Conservation (phyloP, 2,113 vertebrate species). For the Thamnophis sirtalis region DNA sequence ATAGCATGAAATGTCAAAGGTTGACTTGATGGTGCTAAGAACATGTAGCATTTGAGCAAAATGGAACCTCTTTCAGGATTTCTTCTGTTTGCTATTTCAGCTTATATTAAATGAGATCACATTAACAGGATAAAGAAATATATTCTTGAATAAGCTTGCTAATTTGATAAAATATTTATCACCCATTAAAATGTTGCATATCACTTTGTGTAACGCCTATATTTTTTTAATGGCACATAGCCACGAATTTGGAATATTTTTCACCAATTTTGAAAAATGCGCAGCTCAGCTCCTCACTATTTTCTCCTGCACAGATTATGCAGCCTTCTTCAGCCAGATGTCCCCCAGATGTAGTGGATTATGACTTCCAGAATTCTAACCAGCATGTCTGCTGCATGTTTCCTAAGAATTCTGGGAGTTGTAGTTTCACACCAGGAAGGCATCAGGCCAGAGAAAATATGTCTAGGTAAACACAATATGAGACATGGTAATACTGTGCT, state of each 20-base stretch:
- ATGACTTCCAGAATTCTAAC: not conserved
- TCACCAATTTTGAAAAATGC: not conserved
- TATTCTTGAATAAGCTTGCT: slow-evolving; percentile 19
- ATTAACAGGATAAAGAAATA: slow-evolving; percentile 44
- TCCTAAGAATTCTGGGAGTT: not conserved
- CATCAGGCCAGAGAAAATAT: not conserved
- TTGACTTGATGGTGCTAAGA: slow-evolving; percentile 39
- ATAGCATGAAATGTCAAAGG: slow-evolving; percentile 37
- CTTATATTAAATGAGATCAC: slow-evolving; percentile 27
- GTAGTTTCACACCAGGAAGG: not conserved
- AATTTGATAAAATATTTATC: slow-evolving; percentile 20
- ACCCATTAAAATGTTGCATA: not conserved
- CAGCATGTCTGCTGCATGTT: not conserved
- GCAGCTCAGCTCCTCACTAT: not conserved
- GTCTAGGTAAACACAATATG: not conserved
- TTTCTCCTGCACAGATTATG: not conserved
- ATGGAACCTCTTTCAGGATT: slow-evolving; percentile 43
- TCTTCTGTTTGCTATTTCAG: slow-evolving; percentile 46
- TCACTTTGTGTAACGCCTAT: not conserved
- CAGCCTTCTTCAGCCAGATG: not conserved
- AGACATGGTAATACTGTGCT: not conserved
- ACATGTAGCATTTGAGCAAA: slow-evolving; percentile 55
- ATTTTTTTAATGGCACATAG: slow-evolving; percentile 40
- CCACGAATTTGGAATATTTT: slow-evolving; percentile 48
- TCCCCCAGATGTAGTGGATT: not conserved